Evolutionary conservation across 2,888 invertebrate species (phyloP), one percentile per base, ranked within the genome.

Genomic region (Furcula furcula): DNA sequence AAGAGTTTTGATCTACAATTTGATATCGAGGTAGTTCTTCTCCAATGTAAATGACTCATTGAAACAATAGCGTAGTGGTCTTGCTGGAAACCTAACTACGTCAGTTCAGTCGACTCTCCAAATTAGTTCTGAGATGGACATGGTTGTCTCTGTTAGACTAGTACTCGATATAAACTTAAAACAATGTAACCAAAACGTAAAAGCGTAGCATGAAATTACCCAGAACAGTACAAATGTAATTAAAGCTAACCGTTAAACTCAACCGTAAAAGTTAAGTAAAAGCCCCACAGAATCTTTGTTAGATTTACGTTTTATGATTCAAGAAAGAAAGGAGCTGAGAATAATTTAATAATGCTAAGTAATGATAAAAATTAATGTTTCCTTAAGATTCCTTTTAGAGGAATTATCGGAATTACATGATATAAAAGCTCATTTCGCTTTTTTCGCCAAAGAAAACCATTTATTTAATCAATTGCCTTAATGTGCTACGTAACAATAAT

Each of bases 151-250:
- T 75, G 78, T 74, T 71, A 74, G 61, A 69, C 58, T 65, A 72
- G 70, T 67, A 65, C 65, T 62, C 65, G 73, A 76, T 79, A 78
- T 72, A 68, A 76, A 74, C 71, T 75, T 74, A 64, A 71, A 74
- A 82, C 81, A 84, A 77, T 81, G 78, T 81, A 82, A 73, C 74
- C 69, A 62, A 76, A 81, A 75, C 59, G 67, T 64, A 58, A 67
- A 70, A 65, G 67, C 66, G 59, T 68, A 68, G 61, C 69, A 67
- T 69, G 64, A 69, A 76, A 76, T 72, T 74, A 70, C 68, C 60
- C 59, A 52, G 69, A 66, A 73, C 74, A 70, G 72, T 76, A 80
- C 75, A 73, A 68, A 72, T 66, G 75, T 69, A 82, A 82, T 83
- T 81, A 79, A 77, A 75, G 49, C 48, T 57, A 57, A 69, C 64